Percentiles rank a stretch among this genome's conserved stretches.
These are phyloP conservation scores for Calidris pugnax DNA, from an alignment of 2,113 vertebrate species.

Conservation along the genomic window DNA sequence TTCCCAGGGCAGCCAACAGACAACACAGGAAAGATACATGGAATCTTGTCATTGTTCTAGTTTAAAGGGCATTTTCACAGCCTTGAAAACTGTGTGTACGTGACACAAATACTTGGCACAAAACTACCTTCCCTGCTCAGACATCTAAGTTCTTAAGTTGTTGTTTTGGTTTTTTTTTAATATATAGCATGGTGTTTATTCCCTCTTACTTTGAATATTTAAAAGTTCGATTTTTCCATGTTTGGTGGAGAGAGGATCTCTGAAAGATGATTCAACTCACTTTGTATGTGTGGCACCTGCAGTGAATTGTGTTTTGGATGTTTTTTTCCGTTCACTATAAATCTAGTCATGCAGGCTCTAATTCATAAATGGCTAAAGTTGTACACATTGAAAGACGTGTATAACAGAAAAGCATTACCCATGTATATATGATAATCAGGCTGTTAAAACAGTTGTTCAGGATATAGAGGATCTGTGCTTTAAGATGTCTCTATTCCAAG, in stretches of 20 bases:
- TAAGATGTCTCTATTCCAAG: not conserved
- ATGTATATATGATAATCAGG: not conserved
- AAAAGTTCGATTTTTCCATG: not conserved
- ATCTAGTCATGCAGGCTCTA: not conserved
- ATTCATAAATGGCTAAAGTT: not conserved
- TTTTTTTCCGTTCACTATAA: not conserved
- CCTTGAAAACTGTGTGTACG: rapidly evolving
- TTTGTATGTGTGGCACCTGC: not conserved
- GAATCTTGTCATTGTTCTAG: not conserved
- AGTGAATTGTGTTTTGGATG: not conserved
- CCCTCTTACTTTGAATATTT: not conserved
- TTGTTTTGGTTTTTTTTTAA: too few species aligned
- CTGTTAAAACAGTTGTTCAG: not conserved
- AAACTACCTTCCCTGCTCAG: not conserved
- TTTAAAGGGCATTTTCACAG: not conserved
- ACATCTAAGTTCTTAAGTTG: not conserved
- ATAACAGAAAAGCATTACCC: not conserved
- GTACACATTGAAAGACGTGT: not conserved
- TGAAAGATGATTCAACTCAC: not conserved
- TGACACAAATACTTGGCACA: not conserved
- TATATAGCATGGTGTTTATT: not conserved
- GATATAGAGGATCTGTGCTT: not conserved
- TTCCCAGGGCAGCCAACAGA: not conserved
- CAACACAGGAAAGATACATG: not conserved
- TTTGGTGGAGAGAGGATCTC: not conserved